phyloP scores from a whole-genome alignment of 2,113 vertebrate species.

The Platysternon megacephalum region DNA sequence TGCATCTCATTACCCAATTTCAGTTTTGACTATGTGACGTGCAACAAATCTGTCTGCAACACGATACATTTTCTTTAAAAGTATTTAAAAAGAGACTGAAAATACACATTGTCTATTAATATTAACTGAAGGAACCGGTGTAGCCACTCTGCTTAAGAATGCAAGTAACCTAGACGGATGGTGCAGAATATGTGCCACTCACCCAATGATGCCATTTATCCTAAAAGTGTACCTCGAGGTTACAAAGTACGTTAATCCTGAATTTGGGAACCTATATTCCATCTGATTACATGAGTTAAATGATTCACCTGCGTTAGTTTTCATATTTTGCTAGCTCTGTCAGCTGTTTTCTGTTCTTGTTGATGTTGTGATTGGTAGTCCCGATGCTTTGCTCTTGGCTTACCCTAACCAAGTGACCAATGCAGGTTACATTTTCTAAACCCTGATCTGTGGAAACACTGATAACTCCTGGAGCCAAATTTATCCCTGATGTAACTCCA shows the following conservation, averaged over 20 bases:
- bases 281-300: accelerated
- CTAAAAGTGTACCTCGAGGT: not conserved
- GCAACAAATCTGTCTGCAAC: not conserved
- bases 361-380: not conserved
- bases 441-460: not conserved
- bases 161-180: accelerated
- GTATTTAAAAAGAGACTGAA: accelerated
- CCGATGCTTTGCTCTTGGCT: not conserved
- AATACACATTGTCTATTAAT: accelerated
- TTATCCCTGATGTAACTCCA: not conserved
- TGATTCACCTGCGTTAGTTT: accelerated
- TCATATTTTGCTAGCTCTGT: not conserved
- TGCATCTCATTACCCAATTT: accelerated
- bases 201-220: accelerated
- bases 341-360: not conserved
- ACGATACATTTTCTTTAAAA: not conserved
- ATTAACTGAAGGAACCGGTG: accelerated
- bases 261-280: not conserved
- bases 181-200: accelerated
- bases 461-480: constrained; percentile 43
- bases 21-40: accelerated
- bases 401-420: not conserved
- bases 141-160: accelerated
- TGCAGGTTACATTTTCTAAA: not conserved
- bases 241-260: not conserved